Evolutionary conservation across 1,140 invertebrate species (phyloP), one percentile per base, ranked within the genome.

Genomic region (Pogonomyrmex californicus): DNA sequence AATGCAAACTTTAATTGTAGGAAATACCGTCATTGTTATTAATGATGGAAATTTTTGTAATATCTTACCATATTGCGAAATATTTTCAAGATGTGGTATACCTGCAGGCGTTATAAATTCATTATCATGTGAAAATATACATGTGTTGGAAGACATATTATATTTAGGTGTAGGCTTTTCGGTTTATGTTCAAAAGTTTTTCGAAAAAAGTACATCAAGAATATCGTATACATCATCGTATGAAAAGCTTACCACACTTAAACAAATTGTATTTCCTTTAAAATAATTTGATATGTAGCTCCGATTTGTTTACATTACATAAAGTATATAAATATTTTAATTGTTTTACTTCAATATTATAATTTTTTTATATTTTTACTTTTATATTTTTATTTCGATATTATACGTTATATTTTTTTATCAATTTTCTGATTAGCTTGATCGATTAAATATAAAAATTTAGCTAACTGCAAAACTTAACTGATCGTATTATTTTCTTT

Each of bases 11-110:
- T 78, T 78, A 78, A 36, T 78, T n/a, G 6, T 17, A n/a, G 76
- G 76, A 30, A 78, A 78, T 78, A 47, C 58, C n/a, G 58, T 65
- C 33, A 78, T 78, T 38, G 41, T 78, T 4, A n/a, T 65, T 47
- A n/a, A 30, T 49, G 12, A 78, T n/a, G 5, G 10, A 36, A 36
- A n/a, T 30, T 44, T 17, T 0, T 63, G 4, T 36, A 49, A 0
- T 65, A 4, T 78, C 2, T 14, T 14, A 63, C 38, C 41, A 1
- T 78, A 78, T 49, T 78, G 58, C 33, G 56, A 78, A 3, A n/a
- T 65, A 5, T 65, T 78, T 78, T 49, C 56, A 47, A 33, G 3
- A n/a, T 33, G n/a, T 44, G 36, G 9, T 0, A 36, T 63, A 63
- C 75, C 58, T 12, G 14, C 41, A n/a, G 70, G 70, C 5, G 70